Evolutionary conservation across 2,888 invertebrate genomes (phyloP).

Genomic region (Phengaris arion): DNA sequence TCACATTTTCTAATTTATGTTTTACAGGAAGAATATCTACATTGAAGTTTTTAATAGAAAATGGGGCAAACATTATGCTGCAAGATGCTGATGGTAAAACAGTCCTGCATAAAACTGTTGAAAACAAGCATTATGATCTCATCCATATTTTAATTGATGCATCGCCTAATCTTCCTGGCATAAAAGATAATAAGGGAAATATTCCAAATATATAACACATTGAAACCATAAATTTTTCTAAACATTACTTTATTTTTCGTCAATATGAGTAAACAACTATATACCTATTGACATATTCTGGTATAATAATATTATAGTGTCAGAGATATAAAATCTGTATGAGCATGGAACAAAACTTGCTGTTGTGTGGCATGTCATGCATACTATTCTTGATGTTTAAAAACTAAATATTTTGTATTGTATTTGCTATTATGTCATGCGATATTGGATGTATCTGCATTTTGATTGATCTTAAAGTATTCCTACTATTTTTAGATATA

Average conservation of each 20-base stretch:
- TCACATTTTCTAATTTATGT: conserved; percentile 11
- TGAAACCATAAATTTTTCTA: conserved; percentile 15
- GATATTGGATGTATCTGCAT: conserved; percentile 23
- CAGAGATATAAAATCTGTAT: not conserved
- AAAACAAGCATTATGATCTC: conserved; percentile 73
- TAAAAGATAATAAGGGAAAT: conserved; percentile 67
- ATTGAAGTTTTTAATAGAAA: conserved; percentile 82
- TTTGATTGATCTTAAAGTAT: conserved; percentile 24
- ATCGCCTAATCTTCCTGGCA: conserved; percentile 55
- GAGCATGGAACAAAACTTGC: not conserved
- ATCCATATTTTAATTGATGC: conserved; percentile 60
- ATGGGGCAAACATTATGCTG: conserved; percentile 81
- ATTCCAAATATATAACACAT: conserved; percentile 54
- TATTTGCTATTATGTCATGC: conserved; percentile 8
- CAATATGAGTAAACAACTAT: not conserved
- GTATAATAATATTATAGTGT: not conserved
- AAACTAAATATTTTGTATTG: not conserved
- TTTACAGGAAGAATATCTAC: conserved; percentile 82
- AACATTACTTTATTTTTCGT: conserved; percentile 18
- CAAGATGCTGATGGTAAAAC: conserved; percentile 90
- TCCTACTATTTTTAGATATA: conserved; percentile 28
- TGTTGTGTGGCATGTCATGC: not conserved
- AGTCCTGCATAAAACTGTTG: conserved; percentile 86
- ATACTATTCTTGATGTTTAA: not conserved
- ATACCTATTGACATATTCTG: conserved; percentile 5